Evolutionary conservation across 2,888 invertebrate genomes (phyloP).

Genomic region (Petrolisthes cinctipes): DNA sequence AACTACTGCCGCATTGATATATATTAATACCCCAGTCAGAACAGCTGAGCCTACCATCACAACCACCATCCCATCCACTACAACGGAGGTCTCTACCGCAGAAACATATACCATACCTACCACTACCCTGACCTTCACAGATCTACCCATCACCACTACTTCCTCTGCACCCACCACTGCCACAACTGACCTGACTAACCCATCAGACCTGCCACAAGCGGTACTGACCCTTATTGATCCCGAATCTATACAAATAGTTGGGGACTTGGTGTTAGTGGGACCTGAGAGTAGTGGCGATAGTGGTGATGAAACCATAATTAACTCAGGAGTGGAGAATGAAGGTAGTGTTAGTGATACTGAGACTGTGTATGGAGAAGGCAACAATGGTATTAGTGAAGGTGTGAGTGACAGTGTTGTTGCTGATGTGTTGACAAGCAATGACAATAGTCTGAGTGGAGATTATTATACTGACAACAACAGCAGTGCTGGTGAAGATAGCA

Average conservation of each 20-base stretch:
- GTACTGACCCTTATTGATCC: conserved; percentile 39
- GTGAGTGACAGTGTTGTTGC: neutral
- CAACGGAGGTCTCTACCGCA: neutral
- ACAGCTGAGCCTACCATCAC: neutral
- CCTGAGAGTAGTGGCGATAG: neutral
- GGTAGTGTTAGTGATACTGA: neutral
- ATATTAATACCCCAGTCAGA: neutral
- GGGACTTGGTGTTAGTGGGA: conserved; percentile 23
- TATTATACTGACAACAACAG: neutral
- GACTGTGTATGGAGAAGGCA: neutral
- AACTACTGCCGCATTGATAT: neutral
- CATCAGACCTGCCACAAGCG: neutral
- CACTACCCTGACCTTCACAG: neutral
- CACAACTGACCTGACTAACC: conserved; percentile 4
- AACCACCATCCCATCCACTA: neutral
- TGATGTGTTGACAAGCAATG: neutral
- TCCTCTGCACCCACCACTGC: neutral
- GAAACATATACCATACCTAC: neutral
- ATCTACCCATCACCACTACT: neutral
- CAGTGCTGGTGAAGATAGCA: neutral
- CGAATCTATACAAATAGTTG: conserved; percentile 37
- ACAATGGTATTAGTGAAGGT: neutral
- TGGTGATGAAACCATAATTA: neutral
- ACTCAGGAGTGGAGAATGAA: neutral
- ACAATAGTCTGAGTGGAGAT: neutral